Base-by-base conservation (phyloP, 2,888 invertebrate genomes). In the Aspidapion aeneum region DNA sequence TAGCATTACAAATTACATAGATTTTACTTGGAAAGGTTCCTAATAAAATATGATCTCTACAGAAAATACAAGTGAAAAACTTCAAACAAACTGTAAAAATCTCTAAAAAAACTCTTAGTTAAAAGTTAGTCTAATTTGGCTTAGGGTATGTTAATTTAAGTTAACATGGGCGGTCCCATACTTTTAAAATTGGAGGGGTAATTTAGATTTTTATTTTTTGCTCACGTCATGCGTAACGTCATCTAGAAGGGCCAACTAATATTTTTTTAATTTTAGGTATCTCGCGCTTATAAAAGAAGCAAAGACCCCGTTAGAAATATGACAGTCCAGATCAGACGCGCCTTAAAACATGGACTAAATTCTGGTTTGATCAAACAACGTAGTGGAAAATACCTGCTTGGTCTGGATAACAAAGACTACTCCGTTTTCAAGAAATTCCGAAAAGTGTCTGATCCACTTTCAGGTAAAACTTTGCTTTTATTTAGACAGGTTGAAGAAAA, bases 331-430 rank as follows among this genome's bases (percentile, higher is more conserved):
- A 67, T 74, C 1, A 68, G 68, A 49, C 69, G 65, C 48, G 74
- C 74, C 9, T 20, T 75, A n/a, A 67, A 69, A 21, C 72, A 74
- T 52, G 75, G 72, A 1, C 56, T 72, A 3, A 62, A 68, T n/a
- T 67, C 68, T n/a, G 74, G 73, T 7, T 57, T 72, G 20, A 67
- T 72, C 7, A 69, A 63, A 55, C 61, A 66, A 21, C 67, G 65
- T 61, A 60, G 64, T 1, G 73, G 73, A n/a, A 73, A 71, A 63
- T 73, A 67, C 61, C 55, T 54, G 18, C 60, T 73, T 12, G 69
- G 68, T 1, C 57, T 72, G 50, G 67, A 63, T 18, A 59, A 62
- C 19, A 61, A 61, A 18, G 71, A 72, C 50, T 72, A 71, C 35
- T 63, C 63, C 1, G 57, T 68, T 48, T 72, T 66, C 57, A 68